These are phyloP conservation scores for Reticulitermes lucifugus DNA, from an alignment of 2,888 invertebrate genomes.

Conservation along the genomic window DNA sequence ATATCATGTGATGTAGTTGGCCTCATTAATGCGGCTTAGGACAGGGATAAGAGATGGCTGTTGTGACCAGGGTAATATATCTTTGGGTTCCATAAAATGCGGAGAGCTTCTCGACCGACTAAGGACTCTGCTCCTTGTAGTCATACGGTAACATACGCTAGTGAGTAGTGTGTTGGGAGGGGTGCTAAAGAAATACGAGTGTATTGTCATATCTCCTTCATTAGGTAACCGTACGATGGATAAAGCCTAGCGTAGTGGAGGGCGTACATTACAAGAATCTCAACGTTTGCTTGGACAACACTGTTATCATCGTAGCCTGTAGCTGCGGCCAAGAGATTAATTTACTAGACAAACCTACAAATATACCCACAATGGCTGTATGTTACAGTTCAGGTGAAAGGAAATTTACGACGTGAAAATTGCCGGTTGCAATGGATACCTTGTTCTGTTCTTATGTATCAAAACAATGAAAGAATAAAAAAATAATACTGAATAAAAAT, in stretches of 20 bases:
- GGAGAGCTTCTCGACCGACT: too few species aligned
- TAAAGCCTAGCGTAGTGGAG: too few species aligned
- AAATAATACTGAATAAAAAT: neutral
- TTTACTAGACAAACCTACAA: slow-evolving; percentile 20
- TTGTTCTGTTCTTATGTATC: neutral
- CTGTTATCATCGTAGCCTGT: neutral
- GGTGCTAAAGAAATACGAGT: too few species aligned
- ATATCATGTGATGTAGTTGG: too few species aligned
- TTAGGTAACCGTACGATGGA: neutral
- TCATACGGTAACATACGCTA: too few species aligned
- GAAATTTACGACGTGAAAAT: slow-evolving; percentile 33
- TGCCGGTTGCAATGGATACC: slow-evolving; percentile 14
- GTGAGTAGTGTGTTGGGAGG: too few species aligned
- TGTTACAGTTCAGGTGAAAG: slow-evolving; percentile 15
- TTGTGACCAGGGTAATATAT: too few species aligned
- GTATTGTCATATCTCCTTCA: too few species aligned
- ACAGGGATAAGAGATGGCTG: too few species aligned
- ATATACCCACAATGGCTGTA: neutral
- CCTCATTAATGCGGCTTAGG: too few species aligned
- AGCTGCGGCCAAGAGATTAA: slow-evolving; percentile 1
- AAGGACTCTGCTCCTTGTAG: too few species aligned
- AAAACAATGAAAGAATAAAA: neutral
- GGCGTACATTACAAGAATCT: neutral
- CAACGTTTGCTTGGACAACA: neutral
- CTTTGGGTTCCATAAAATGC: too few species aligned